These are phyloP conservation scores for Protonibea diacanthus DNA, from an alignment of 2,797 vertebrate species.

Conservation along the genomic window DNA sequence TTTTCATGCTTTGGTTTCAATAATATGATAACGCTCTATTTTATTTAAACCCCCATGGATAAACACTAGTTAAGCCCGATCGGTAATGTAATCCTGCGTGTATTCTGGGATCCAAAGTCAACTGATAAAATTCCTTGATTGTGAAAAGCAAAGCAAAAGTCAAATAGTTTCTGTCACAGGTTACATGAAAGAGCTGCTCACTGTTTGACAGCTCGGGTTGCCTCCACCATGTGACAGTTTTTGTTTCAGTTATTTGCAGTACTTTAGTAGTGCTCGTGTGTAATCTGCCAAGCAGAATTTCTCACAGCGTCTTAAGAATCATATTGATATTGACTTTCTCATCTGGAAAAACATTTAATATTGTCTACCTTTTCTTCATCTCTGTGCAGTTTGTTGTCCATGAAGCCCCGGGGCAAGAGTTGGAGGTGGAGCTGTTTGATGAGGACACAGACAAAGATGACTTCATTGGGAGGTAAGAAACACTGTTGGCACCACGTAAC, in stretches of 20 bases:
- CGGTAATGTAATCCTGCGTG: background rate
- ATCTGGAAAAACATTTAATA: background rate
- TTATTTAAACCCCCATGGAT: background rate
- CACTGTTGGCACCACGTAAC: background rate
- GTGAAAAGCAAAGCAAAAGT: background rate
- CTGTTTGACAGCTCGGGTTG: background rate
- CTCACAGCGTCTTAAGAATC: background rate
- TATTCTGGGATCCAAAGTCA: background rate
- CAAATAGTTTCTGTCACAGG: background rate
- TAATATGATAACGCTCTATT: background rate
- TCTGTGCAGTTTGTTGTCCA: constrained; percentile 90
- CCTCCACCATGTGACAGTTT: background rate
- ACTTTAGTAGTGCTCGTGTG: background rate
- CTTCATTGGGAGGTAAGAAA: constrained; percentile 91
- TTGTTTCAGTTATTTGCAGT: background rate
- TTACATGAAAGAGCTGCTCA: background rate
- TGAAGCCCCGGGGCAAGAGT: constrained; percentile 95
- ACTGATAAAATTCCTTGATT: background rate
- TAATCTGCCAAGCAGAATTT: background rate
- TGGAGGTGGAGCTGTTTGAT: constrained; percentile 94
- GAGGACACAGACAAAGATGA: constrained; percentile 98
- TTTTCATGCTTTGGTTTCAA: background rate
- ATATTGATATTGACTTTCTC: background rate
- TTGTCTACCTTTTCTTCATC: background rate
- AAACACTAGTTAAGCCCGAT: background rate